A percentile compares a stretch with the other conserved stretches of the same genome.
Conservation (phyloP, 2,113 vertebrate genomes). For the Forbesichthys agassizii region DNA sequence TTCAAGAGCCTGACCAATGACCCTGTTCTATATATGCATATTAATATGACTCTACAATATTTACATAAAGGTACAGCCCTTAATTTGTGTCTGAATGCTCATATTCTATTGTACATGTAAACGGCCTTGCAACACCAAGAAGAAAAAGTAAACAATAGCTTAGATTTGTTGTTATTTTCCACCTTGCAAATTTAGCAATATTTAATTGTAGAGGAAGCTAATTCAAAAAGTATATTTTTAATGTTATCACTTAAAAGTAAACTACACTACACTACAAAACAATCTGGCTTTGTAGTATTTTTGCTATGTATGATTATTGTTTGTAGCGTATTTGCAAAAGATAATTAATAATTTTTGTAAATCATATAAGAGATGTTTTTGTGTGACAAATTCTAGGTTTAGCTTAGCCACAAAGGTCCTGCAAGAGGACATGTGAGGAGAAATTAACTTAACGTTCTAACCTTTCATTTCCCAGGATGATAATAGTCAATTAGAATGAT, state of each 20-base stretch:
- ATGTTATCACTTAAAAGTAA: not conserved
- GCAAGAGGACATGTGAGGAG: no score
- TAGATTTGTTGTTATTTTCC: no score
- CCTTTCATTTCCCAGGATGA: not conserved
- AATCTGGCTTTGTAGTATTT: not conserved
- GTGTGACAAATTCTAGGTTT: not conserved
- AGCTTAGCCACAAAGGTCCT: no score
- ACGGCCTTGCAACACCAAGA: no score
- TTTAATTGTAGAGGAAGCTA: not conserved
- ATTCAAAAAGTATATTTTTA: not conserved
- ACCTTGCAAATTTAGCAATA: no score
- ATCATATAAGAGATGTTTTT: not conserved
- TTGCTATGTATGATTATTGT: not conserved
- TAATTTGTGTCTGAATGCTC: not conserved
- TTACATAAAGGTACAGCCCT: not conserved
- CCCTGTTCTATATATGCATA: not conserved
- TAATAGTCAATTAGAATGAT: not conserved
- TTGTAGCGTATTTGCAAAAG: no score
- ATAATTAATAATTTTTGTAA: no score
- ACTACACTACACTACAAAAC: not conserved
- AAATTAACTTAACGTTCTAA: not conserved
- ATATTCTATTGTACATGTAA: no score
- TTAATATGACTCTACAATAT: not conserved
- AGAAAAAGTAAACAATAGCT: no score
- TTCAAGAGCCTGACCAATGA: not conserved